Conservation (phyloP, 2,888 invertebrate genomes). For the Formica aserva region DNA sequence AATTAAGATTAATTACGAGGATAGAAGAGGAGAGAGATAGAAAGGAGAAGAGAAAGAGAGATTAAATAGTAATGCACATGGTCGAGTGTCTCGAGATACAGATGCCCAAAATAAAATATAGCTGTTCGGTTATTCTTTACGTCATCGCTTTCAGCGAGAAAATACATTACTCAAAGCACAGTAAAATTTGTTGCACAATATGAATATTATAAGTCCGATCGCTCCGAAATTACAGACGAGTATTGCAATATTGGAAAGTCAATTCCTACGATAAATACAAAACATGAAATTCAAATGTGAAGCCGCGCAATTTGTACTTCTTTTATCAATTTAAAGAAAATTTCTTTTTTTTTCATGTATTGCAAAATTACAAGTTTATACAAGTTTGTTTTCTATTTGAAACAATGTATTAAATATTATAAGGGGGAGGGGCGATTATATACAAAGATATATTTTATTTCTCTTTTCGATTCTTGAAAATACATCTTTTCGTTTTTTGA, state of each 20-base stretch:
- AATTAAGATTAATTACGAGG: conserved; percentile 4
- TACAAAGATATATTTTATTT: conserved; percentile 25
- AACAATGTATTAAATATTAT: conserved; percentile 8
- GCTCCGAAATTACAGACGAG: not conserved
- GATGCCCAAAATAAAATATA: not conserved
- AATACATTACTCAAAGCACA: not conserved
- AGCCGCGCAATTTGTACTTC: not conserved
- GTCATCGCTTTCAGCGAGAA: not conserved
- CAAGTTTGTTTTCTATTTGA: not conserved
- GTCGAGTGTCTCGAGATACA: not conserved
- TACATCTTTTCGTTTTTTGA: not conserved
- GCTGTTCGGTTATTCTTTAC: not conserved
- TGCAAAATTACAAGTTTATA: not conserved
- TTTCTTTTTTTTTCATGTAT: not conserved
- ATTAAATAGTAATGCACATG: conserved; percentile 32
- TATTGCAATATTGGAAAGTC: not conserved
- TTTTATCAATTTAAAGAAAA: not conserved
- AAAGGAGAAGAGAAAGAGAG: not conserved
- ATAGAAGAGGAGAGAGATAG: not conserved
- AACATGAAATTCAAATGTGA: not conserved
- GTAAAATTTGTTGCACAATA: not conserved
- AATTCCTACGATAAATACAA: not conserved
- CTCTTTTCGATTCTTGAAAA: not conserved
- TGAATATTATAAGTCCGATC: not conserved
- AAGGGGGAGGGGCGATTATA: not conserved